Conservation (phyloP, 2,888 invertebrate genomes). For the Mantis religiosa region DNA sequence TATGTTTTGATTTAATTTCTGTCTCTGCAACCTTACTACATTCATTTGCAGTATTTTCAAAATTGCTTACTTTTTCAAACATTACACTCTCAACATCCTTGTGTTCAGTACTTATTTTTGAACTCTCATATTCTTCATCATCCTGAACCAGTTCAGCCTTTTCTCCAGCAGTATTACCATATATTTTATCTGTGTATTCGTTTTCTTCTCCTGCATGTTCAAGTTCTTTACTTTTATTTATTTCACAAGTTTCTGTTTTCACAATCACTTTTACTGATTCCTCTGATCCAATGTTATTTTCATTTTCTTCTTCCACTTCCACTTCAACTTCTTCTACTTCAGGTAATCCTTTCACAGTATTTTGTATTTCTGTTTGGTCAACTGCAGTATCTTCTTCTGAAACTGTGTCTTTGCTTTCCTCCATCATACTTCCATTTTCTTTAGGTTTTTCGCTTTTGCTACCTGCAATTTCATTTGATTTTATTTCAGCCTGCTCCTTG, state of each 20-base stretch:
- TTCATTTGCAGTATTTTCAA: not conserved
- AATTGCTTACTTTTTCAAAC: not conserved
- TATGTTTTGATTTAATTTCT: not conserved
- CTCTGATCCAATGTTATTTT: not conserved
- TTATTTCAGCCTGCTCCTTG: not conserved
- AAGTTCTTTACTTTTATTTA: not conserved
- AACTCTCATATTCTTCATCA: not conserved
- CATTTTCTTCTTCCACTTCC: not conserved
- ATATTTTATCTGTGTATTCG: no score
- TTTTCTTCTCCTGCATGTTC: not conserved
- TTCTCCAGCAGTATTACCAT: not conserved
- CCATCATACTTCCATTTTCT: not conserved
- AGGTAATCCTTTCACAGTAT: not conserved
- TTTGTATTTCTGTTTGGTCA: not conserved
- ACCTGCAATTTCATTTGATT: not conserved
- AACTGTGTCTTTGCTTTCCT: not conserved
- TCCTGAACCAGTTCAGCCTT: not conserved
- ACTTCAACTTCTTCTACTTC: no score
- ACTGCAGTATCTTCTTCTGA: not conserved
- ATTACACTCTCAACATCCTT: not conserved
- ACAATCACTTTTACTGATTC: not conserved
- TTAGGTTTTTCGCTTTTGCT: not conserved
- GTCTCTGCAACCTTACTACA: not conserved
- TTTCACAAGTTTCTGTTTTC: not conserved
- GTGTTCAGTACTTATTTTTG: not conserved